Evolutionary conservation across 2,888 invertebrate species (phyloP), one percentile per base, ranked within the genome.

Genomic region (Acleris laterana): DNA sequence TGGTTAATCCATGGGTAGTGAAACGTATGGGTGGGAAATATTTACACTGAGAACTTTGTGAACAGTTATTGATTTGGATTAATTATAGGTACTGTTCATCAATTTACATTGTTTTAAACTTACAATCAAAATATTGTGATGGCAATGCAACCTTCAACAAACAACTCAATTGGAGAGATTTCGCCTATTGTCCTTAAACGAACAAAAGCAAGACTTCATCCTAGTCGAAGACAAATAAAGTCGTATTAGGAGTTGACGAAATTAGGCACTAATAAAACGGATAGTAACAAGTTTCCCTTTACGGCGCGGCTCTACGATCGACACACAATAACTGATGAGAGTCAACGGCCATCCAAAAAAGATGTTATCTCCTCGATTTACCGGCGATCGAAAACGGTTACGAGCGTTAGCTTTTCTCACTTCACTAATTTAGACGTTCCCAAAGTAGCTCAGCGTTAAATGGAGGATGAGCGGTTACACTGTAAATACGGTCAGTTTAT

Each of bases 371-470:
- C 83, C 77, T 75, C 86, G 85, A 91, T 90, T 89, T 89, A 90
- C 86, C 81, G 83, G 73, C 88, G 81, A 90, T 90, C 84, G 84
- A 81, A 81, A 85, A 83, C 78, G 85, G 86, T 88, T 87, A 89
- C 85, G 85, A 86, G 86, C 88, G 87, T 88, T 85, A 89, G 87
- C 89, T 89, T 90, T 91, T 91, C 90, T 91, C 91, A 90, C 91
- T 88, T 87, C 74, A 89, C 90, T 90, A 92, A 92, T 92, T 90
- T 90, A 90, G 90, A 89, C 85, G 88, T 91, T 88, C 84, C 88
- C 84, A 89, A 90, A 91, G 90, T 91, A 91, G 92, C 89, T 79
- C 85, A 77, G 78, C 81, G 89, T 89, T 91, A 89, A 91, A 87
- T 85, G 86, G 88, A 82, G 83, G 84, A 89, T 90, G 88, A 90